Evolutionary conservation across 2,113 vertebrate species (phyloP).

Genomic region (Dicrurus megarhynchus): DNA sequence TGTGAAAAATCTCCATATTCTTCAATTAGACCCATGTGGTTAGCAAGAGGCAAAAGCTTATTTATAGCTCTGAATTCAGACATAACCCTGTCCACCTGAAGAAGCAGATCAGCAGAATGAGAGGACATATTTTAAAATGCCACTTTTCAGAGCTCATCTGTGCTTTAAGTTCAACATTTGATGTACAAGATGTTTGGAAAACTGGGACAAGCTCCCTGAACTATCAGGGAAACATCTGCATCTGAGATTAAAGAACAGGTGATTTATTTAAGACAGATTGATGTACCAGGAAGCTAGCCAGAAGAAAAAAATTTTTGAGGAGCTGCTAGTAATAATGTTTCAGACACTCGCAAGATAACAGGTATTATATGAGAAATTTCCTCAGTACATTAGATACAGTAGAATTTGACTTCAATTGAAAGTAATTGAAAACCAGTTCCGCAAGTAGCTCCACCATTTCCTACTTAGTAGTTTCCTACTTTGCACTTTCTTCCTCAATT

Average conservation of each 20-base stretch:
- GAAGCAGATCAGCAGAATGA: neutral
- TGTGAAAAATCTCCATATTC: neutral
- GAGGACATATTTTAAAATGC: neutral
- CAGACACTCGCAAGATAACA: neutral
- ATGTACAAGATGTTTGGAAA: slow-evolving; percentile 26
- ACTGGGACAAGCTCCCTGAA: neutral
- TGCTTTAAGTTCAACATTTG: neutral
- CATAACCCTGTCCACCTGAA: neutral
- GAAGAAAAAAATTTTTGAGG: neutral
- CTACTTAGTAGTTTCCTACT: neutral
- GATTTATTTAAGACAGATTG: slow-evolving; percentile 23
- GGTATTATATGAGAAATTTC: slow-evolving; percentile 15
- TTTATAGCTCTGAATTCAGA: slow-evolving; percentile 8
- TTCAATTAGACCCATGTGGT: neutral
- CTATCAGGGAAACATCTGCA: slow-evolving; percentile 52
- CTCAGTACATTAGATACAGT: neutral
- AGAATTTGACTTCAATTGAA: neutral
- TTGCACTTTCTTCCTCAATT: neutral
- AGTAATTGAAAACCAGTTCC: neutral
- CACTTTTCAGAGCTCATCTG: neutral
- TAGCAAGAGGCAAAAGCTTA: neutral
- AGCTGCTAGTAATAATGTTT: neutral
- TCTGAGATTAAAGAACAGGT: slow-evolving; percentile 36
- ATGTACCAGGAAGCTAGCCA: slow-evolving; percentile 42
- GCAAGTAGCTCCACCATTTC: neutral